phyloP scores from a whole-genome alignment of 30 jellyfish, hydroid and myxozoan species.

The Turritopsis dohrnii region DNA sequence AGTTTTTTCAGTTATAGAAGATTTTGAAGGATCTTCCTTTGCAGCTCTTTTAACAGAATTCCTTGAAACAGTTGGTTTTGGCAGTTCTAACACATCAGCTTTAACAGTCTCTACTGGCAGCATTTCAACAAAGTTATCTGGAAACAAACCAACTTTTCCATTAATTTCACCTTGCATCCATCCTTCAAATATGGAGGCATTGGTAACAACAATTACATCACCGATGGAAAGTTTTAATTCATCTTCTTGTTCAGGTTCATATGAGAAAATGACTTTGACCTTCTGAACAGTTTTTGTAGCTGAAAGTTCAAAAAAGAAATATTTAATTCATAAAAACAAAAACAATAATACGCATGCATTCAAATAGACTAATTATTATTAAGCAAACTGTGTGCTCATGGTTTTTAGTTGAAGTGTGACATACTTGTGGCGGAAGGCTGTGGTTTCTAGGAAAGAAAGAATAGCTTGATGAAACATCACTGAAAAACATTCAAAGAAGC shows the following conservation, averaged over 20 bases:
- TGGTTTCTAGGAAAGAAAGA: not conserved
- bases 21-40: slow-evolving; percentile 21
- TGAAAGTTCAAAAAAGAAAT: not conserved
- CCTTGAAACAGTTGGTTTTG: not conserved
- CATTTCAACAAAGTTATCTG: slow-evolving; percentile 73
- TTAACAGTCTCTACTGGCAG: slow-evolving; percentile 20
- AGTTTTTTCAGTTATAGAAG: slow-evolving; percentile 16
- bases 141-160: slow-evolving; percentile 76
- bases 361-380: not conserved
- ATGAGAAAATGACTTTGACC: slow-evolving; percentile 62
- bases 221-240: slow-evolving; percentile 65
- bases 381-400: not conserved
- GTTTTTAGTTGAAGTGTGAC: not conserved
- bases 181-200: slow-evolving; percentile 56
- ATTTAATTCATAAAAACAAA: not conserved
- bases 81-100: not conserved
- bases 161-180: slow-evolving; percentile 79
- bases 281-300: slow-evolving; percentile 33
- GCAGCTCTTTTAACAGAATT: slow-evolving; percentile 33
- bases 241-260: slow-evolving; percentile 55
- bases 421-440: not conserved
- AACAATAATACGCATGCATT: not conserved
- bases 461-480: not conserved
- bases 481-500: not conserved
- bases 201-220: slow-evolving; percentile 41